Base-by-base conservation (phyloP, 2,888 invertebrate species). In the Drosophila recens region DNA sequence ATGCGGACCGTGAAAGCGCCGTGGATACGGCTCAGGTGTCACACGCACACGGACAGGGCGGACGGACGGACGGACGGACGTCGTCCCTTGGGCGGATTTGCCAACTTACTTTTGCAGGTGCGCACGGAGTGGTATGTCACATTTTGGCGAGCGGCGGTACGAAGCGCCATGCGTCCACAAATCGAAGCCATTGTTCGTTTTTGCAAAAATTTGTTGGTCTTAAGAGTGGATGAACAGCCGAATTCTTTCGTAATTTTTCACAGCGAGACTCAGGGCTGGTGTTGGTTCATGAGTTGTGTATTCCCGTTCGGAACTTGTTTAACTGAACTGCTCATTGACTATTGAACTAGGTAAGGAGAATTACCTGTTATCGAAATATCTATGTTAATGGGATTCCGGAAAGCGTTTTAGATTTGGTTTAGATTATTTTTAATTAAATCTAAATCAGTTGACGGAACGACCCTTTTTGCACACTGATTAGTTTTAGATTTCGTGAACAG, bases 161-260 rank as follows among this genome's bases (percentile, higher is more conserved):
- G 94, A 73, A 95, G 93, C 90, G 95, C 93, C 93, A 96, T 94
- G 94, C 95, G 95, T 93, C 95, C 95, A 93, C 95, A 96, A 92
- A 96, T 93, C 86, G 96, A 95, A 93, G 96, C 96, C 96, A 96
- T 96, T 95, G 75, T 73, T 87, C 75, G 77, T 67, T 82, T 80
- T 76, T 75, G 75, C 75, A 69, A 58, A 83, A 72, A 83, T 76
- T 75, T 81, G 71, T 89, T 72, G 77, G 69, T 57, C 74, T 75
- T 73, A 72, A 63, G 52, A 58, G 71, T 58, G 74, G 74, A 80
- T 77, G 76, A 88, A 85, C 83, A 71, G 54, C 81, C 83, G 88
- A 78, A 82, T 88, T 83, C 82, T 83, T 88, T 88, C 83, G 83
- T 83, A 83, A 83, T 83, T 83, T 82, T 83, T 88, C 83, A 80